Percentiles rank a stretch among this genome's conserved stretches.
Conservation (phyloP, 1,140 invertebrate genomes). For the Macrotrachela quadricornifera region DNA sequence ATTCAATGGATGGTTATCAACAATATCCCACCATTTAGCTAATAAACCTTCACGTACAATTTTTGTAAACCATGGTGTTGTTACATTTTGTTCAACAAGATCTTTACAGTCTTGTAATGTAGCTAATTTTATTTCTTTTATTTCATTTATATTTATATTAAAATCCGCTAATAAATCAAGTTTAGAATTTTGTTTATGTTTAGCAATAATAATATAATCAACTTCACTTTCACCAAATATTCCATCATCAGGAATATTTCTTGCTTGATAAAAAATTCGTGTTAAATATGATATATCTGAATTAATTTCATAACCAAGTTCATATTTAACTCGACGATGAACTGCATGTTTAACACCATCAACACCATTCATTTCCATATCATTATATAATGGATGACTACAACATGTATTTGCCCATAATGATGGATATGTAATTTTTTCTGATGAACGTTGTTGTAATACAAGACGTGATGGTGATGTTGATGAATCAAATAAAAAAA, state of each 20-base stretch:
- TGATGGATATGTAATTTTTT: slow-evolving; percentile 10
- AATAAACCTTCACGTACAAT: too few species aligned
- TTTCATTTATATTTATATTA: slow-evolving; percentile 6
- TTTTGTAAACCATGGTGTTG: too few species aligned
- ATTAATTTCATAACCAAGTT: slow-evolving; percentile 6
- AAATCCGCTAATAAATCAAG: neutral
- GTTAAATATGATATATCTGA: slow-evolving; percentile 5
- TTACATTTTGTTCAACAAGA: too few species aligned
- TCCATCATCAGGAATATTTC: slow-evolving; percentile 6
- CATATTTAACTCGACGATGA: slow-evolving; percentile 6
- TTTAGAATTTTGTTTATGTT: neutral
- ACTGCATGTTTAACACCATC: slow-evolving; percentile 9
- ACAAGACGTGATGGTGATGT: neutral
- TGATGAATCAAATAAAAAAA: slow-evolving; percentile 9
- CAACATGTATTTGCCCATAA: slow-evolving; percentile 11
- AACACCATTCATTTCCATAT: slow-evolving; percentile 6
- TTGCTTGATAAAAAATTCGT: slow-evolving; percentile 9
- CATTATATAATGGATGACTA: slow-evolving; percentile 8
- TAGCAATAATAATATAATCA: slow-evolving; percentile 8
- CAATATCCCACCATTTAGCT: too few species aligned
- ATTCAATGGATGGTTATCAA: too few species aligned
- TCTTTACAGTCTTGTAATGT: too few species aligned
- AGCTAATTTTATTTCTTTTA: slow-evolving; percentile 1
- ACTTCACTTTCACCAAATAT: slow-evolving; percentile 10
- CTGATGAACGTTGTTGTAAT: slow-evolving; percentile 6